Conservation (phyloP, 2,888 invertebrate species). For the Drosophila mulleri region DNA sequence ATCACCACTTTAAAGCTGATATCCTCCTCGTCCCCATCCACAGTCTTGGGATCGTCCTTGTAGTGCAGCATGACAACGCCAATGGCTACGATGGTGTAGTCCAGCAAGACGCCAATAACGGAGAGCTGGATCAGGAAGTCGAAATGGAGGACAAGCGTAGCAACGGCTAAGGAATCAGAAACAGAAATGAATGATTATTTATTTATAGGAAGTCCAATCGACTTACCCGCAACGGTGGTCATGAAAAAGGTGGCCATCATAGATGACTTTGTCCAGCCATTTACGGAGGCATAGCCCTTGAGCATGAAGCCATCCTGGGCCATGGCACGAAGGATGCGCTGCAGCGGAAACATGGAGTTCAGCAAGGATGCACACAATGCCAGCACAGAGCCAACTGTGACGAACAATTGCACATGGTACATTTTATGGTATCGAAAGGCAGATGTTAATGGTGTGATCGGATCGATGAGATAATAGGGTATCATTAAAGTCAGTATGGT, state of each 20-base stretch:
- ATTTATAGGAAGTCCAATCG: not conserved
- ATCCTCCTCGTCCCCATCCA: not conserved
- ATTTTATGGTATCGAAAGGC: not conserved
- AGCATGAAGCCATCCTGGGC: constrained; percentile 3
- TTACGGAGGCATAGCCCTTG: not conserved
- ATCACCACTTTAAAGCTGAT: not conserved
- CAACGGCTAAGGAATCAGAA: not conserved
- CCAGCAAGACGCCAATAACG: not conserved
- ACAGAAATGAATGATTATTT: not conserved
- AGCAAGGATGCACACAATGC: not conserved
- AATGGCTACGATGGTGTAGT: constrained; percentile 2
- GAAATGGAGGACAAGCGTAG: not conserved
- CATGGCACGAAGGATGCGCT: not conserved
- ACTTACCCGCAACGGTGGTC: not conserved
- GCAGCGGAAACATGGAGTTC: constrained; percentile 6
- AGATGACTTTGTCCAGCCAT: not conserved
- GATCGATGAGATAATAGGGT: constrained; percentile 4
- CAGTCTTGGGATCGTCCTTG: not conserved
- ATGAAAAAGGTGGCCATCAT: not conserved
- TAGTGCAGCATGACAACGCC: constrained; percentile 5
- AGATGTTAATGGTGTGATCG: not conserved
- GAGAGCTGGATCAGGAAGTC: not conserved
- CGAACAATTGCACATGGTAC: not conserved
- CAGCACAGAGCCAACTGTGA: not conserved
- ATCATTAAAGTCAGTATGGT: constrained; percentile 1